A percentile compares a stretch with the other conserved stretches of the same genome.
Evolutionary conservation across 1,140 invertebrate species (phyloP).

Genomic region (Venturia canescens): DNA sequence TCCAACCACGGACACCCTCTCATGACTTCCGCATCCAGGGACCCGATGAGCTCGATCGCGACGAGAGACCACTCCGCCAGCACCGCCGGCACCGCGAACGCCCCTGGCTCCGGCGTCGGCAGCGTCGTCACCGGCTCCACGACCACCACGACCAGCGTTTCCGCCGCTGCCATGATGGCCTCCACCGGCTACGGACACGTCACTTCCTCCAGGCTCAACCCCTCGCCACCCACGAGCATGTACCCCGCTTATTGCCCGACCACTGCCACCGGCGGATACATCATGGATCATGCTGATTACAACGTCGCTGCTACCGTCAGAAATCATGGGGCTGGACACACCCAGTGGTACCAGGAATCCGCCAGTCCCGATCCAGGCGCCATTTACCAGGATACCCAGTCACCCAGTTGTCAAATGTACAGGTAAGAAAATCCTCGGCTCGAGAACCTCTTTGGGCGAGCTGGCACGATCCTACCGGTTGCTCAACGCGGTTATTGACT

Average conservation of each 20-base stretch:
- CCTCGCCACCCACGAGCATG: slow-evolving; percentile 77
- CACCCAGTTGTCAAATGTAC: slow-evolving; percentile 73
- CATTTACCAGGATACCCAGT: slow-evolving; percentile 75
- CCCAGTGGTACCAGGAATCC: slow-evolving; percentile 73
- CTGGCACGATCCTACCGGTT: no score
- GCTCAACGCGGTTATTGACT: no score
- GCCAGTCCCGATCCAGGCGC: slow-evolving; percentile 71
- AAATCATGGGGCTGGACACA: slow-evolving; percentile 64
- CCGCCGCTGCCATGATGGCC: slow-evolving; percentile 73
- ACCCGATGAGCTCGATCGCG: slow-evolving; percentile 70
- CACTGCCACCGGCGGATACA: slow-evolving; percentile 74
- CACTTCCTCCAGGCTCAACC: slow-evolving; percentile 74
- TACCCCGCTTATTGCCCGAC: slow-evolving; percentile 76
- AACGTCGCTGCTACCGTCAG: slow-evolving; percentile 62
- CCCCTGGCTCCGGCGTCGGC: neutral
- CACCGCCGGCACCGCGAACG: neutral
- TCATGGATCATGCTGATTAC: slow-evolving; percentile 75
- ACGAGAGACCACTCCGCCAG: slow-evolving; percentile 65
- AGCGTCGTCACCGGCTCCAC: slow-evolving; percentile 58
- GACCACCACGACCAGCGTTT: slow-evolving; percentile 67
- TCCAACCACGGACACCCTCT: slow-evolving; percentile 75
- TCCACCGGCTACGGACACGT: slow-evolving; percentile 79
- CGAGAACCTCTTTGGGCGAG: no score
- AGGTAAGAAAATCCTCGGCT: slow-evolving; percentile 59
- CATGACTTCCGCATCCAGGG: slow-evolving; percentile 77